Conservation (phyloP, 2,113 vertebrate species). For the Hippopotamus amphibius region DNA sequence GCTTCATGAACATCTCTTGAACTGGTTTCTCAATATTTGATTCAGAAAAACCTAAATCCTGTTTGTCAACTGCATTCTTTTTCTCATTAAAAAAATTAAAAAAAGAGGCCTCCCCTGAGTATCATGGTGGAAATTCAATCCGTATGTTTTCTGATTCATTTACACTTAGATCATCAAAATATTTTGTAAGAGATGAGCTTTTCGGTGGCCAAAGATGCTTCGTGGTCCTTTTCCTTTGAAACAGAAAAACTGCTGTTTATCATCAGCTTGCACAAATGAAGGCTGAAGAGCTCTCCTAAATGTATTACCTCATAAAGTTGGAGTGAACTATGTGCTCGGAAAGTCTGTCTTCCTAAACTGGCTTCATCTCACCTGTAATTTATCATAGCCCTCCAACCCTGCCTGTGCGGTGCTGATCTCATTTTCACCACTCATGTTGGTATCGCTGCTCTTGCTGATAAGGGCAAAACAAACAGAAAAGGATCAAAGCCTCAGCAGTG, state of each 20-base stretch:
- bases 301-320: slow-evolving; percentile 41
- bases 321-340: slow-evolving; percentile 4
- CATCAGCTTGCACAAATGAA: slow-evolving; percentile 41
- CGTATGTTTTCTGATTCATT: slow-evolving; percentile 71
- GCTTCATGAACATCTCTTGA: slow-evolving; percentile 11
- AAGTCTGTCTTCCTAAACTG: slow-evolving; percentile 8
- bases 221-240: slow-evolving; percentile 60
- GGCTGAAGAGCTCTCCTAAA: not conserved
- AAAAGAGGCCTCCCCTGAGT: not conserved
- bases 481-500: not conserved
- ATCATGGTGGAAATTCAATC: slow-evolving; percentile 67
- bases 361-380: not conserved
- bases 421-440: not conserved
- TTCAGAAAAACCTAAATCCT: slow-evolving; percentile 68
- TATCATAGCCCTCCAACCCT: not conserved
- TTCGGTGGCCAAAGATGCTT: slow-evolving; percentile 61
- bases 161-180: slow-evolving; percentile 78
- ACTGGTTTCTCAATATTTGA: slow-evolving; percentile 60
- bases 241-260: slow-evolving; percentile 45
- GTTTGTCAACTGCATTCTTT: slow-evolving; percentile 57
- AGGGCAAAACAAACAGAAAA: slow-evolving; percentile 64
- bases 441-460: not conserved
- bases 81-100: not conserved
- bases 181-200: slow-evolving; percentile 68
- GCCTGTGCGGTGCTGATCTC: not conserved